Evolutionary conservation across 2,888 invertebrate species (phyloP), one percentile per base, ranked within the genome.

Genomic region (Drosophila hawaiiensis): DNA sequence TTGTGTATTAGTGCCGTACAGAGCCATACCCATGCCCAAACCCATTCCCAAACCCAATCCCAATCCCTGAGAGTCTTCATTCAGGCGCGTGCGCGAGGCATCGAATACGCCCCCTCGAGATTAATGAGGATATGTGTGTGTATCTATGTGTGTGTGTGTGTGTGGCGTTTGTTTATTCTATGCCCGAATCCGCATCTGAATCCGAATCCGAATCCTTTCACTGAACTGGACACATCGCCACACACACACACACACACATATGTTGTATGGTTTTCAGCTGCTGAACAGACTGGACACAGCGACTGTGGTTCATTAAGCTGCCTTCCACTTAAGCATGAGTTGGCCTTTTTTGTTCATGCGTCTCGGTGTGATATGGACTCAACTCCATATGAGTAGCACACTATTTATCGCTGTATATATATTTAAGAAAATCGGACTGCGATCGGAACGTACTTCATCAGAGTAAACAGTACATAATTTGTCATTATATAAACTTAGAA

Each of bases 91-190:
- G 76, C 82, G 80, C 73, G 58, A 56, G 59, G 69, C 63, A 55
- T 68, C 65, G 80, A 82, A 82, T 76, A 90, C 89, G 90, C 91
- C 91, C 90, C 91, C 91, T 89, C 78, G 78, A 90, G 87, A 91
- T 91, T 85, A 91, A 86, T 90, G 84, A 87, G 90, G 61, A 82
- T 89, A 22, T 56, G 14, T 35, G 65, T 69, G 56, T 61, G 5
- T 16, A 5, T 35, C 5, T 35, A 2, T 29, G 22, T 50, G n/a
- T 28, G 25, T 53, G 22, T 43, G 54, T 78, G 35, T 37, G 37
- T 74, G 68, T 77, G 62, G 55, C 77, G 68, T 73, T 84, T 84
- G 84, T 89, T 89, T 89, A 82, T 77, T 89, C 68, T 65, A 62
- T 68, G 78, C 68, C 62, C 59, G 41, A 43, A 41, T 73, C 63